Evolutionary conservation across 2,797 vertebrate species (phyloP), one percentile per base, ranked within the genome.

Genomic region (Sciaenops ocellatus): DNA sequence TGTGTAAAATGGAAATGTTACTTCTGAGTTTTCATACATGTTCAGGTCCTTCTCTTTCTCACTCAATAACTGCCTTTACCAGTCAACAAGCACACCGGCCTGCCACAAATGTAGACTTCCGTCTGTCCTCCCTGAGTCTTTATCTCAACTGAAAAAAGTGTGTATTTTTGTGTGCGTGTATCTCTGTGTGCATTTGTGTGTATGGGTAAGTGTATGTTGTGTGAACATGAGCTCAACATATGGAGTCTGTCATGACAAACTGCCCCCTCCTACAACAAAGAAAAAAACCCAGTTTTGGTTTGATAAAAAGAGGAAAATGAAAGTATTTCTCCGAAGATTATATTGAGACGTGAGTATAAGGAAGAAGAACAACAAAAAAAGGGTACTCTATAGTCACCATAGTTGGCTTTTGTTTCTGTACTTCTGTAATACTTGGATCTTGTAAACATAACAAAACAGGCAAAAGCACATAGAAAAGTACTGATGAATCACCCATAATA

Each of bases 191-290:
- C 42, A 44, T 44, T 44, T 73, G 17, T 18, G 28, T 50, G 24
- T 34, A 41, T 51, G 74, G 22, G 69, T 30, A 54, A 8, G 13
- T 22, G 38, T 24, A 20, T 9, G 55, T 38, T 46, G 56, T 20
- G 65, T 34, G 42, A 42, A 42, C 10, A 42, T 42, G 42, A 42
- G 78, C 73, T 76, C 60, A 65, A 46, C 90, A 85, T 88, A 70
- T 76, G 85, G 79, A 79, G 69, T 52, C 4, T 73, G 41, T 91
- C 81, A 70, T 9, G 3, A 69, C 68, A 89, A 90, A 84, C 52
- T 48, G 18, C 3, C 16, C 5, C 80, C 80, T 87, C 76, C 79
- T 44, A 76, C 59, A 52, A 28, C 34, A 73, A 26, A 44, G 15
- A 5, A 38, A 20, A 75, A 61, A 69, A 41, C n/a, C 22, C 28